Percentiles rank a stretch among this genome's conserved stretches.
These are phyloP conservation scores for Frankliniella intonsa DNA, from an alignment of 2,888 invertebrate species.

Conservation along the genomic window DNA sequence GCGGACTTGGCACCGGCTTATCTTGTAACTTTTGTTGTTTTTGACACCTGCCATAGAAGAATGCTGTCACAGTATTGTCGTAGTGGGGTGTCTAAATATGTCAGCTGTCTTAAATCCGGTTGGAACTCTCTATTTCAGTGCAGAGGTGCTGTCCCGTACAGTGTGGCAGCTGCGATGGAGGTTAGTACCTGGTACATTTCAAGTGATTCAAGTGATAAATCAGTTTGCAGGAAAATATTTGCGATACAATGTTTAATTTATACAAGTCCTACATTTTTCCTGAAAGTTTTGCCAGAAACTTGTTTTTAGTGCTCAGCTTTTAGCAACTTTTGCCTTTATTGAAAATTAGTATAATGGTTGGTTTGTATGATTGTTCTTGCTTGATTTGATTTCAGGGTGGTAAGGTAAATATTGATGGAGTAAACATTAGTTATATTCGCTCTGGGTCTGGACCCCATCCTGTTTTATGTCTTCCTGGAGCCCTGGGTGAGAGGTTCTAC, in stretches of 20 bases:
- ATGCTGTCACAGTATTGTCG: not conserved
- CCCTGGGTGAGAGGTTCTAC: constrained; percentile 54
- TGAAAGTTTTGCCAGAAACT: no score
- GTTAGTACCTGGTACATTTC: not conserved
- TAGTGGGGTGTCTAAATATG: not conserved
- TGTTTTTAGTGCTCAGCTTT: not conserved
- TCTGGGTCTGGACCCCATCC: constrained; percentile 50
- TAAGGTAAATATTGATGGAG: constrained; percentile 57
- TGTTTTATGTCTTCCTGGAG: constrained; percentile 72
- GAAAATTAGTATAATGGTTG: not conserved
- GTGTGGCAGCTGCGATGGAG: not conserved
- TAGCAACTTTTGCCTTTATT: not conserved
- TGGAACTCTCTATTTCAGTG: not conserved
- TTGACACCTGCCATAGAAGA: not conserved
- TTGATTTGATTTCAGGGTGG: constrained; percentile 51
- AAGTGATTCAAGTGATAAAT: no score
- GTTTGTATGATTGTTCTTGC: not conserved
- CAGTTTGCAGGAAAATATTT: no score
- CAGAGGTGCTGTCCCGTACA: not conserved
- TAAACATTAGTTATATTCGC: constrained; percentile 58
- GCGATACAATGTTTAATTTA: no score
- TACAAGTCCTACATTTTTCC: not conserved
- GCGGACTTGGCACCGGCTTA: not conserved
- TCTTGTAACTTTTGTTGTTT: not conserved
- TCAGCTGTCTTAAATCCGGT: not conserved